Evolutionary conservation across 2,113 vertebrate species (phyloP).

Genomic region (Oreochromis spilurus): DNA sequence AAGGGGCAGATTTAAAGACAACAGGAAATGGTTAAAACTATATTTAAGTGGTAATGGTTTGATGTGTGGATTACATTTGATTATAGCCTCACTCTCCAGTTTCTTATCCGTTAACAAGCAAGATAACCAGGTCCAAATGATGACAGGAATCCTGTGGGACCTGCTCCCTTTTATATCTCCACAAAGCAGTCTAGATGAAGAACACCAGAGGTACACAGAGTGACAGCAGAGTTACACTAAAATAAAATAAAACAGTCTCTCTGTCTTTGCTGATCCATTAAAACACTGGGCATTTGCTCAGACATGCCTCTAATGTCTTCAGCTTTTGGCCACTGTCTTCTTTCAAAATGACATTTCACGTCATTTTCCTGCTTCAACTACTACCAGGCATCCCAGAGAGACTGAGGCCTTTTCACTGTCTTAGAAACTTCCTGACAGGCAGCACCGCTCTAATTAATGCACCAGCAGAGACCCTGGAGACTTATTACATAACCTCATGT

Average conservation of each 20-base stretch:
- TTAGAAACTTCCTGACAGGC: slow-evolving; percentile 41
- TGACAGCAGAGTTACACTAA: neutral
- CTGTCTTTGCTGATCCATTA: neutral
- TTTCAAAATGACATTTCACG: neutral
- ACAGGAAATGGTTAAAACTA: neutral
- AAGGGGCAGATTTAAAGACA: neutral
- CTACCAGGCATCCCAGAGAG: neutral
- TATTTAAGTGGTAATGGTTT: neutral
- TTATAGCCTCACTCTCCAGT: neutral
- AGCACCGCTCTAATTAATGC: slow-evolving; percentile 21
- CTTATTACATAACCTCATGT: slow-evolving; percentile 48
- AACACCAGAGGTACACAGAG: neutral
- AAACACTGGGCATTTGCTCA: neutral
- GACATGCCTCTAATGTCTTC: neutral
- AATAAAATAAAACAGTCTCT: neutral
- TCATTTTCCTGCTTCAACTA: neutral
- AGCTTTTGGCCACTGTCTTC: neutral
- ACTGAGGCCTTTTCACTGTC: slow-evolving; percentile 30
- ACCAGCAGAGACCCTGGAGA: neutral
- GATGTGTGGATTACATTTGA: neutral
- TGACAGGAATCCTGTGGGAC: neutral
- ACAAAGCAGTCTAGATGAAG: neutral
- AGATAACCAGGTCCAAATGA: neutral
- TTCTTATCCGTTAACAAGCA: neutral
- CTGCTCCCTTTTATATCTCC: neutral